Evolutionary conservation across 2,888 invertebrate species (phyloP), one percentile per base, ranked within the genome.

Genomic region (Nomada hirtipes): DNA sequence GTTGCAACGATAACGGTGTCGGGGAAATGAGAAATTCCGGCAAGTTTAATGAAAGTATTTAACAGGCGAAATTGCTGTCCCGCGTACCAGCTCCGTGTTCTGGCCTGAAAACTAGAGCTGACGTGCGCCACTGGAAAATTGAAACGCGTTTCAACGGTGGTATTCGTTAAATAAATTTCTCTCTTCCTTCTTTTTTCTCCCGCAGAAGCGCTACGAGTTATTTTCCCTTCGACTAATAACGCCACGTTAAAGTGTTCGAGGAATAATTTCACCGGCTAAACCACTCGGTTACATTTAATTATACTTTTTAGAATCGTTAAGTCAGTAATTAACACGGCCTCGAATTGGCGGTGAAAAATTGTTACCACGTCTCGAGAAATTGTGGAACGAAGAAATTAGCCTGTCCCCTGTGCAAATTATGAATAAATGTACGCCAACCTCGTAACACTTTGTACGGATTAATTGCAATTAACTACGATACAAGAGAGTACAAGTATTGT

Each of bases 1-100:
- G 59, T 44, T 52, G 52, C 59, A 20, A 65, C 64, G 77, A 86
- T 86, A 88, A 86, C 82, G 86, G 75, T 76, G 71, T 60, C 79
- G 77, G 60, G 82, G 88, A 87, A 84, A 87, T 88, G 89, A 89
- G 90, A 87, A 89, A 90, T 89, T 87, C 88, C 87, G 71, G 74
- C 75, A 78, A 85, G 87, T 77, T 89, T 90, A 90, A 91, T 91
- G 90, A 90, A 91, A 91, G 87, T 89, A 90, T 89, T 89, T 89
- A 87, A 86, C 80, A 69, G 70, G 79, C 78, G 80, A 83, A 87
- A 88, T 90, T 87, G 82, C 86, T 82, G 80, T 65, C 65, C 59
- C 65, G 72, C 60, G 79, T 69, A 64, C 61, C 57, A 29, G 26
- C 10, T 18, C 23, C 60, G 60, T 47, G 82, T 67, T 67, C 63